phyloP scores from a whole-genome alignment of 64 coral and sea anemone genomes.

The Orbicella faveolata region DNA sequence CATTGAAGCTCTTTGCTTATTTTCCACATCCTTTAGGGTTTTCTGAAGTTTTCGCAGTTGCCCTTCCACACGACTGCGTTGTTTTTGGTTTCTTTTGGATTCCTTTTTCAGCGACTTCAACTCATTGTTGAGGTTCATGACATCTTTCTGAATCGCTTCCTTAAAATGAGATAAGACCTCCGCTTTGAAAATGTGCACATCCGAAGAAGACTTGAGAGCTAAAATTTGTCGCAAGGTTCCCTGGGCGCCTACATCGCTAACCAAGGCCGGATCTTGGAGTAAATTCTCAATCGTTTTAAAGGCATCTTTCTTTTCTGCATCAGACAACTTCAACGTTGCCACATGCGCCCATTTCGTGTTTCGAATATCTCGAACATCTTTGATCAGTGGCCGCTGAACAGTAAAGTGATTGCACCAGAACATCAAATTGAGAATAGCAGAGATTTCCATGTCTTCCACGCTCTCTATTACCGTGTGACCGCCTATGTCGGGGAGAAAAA shows the following conservation, averaged over 20 bases:
- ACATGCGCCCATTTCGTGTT: slow-evolving; percentile 51
- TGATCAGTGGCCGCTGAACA: slow-evolving; percentile 13
- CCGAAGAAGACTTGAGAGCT: not conserved
- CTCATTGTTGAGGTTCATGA: not conserved
- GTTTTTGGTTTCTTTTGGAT: not conserved
- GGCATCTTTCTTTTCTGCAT: slow-evolving; percentile 1
- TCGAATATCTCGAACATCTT: slow-evolving; percentile 27
- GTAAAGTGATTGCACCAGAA: slow-evolving; percentile 63
- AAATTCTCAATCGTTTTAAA: slow-evolving; percentile 37
- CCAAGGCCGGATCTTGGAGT: slow-evolving; percentile 25
- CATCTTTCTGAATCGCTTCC: not conserved
- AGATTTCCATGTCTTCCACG: slow-evolving; percentile 33
- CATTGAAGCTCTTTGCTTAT: not conserved
- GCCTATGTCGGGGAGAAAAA: slow-evolving; percentile 50
- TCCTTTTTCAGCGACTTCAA: not conserved
- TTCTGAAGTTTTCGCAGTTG: not conserved
- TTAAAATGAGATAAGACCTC: not conserved
- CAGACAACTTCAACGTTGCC: not conserved
- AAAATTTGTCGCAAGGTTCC: not conserved
- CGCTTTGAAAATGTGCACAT: not conserved
- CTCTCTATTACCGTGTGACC: not conserved
- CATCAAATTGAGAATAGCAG: slow-evolving; percentile 59
- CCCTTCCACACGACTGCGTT: not conserved
- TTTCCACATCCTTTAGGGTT: not conserved
- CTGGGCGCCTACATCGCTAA: slow-evolving; percentile 13